Base-by-base conservation (phyloP, 2,797 vertebrate genomes). In the Clarias platycephalus region DNA sequence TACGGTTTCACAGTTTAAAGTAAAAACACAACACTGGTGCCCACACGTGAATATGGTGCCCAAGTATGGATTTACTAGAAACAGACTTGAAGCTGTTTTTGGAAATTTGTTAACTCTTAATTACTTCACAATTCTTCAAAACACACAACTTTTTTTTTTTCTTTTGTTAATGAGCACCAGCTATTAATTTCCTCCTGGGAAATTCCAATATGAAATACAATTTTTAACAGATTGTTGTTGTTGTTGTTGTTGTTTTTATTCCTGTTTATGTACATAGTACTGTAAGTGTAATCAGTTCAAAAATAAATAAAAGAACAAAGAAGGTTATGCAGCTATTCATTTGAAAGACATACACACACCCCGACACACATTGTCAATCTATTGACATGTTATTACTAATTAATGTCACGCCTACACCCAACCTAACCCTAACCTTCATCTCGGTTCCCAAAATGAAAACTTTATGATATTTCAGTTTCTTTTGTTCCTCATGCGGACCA, bases 1-100 rank as follows among this genome's bases (percentile, higher is more conserved):
- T 90, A 86, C 78, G 81, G 58, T 84, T 91, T 89, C 81, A 87
- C 70, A 87, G 34, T 63, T 80, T 22, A 37, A 79, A 70, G 67
- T 71, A 88, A 82, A 53, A 78, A 85, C 80, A 79, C 70, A 86
- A 87, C 88, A 49, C 49, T 80, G 83, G 67, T 70, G 10, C 31
- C n/a, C n/a, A 62, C 74, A 80, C 22, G 83, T 6, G 74, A 80
- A 53, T 53, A 53, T 53, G 12, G 49, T 53, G 62, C 34, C 74
- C n/a, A 55, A 8, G 80, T 37, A 67, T 71, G 18, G 26, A 72
- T 63, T 16, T 83, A 9, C 58, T 28, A 26, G 16, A 78, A 68
- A 55, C 24, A 15, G 49, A 66, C 28, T 57, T 83, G 16, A 71
- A 62, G 76, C 72, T 18, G 80, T 84, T 82, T 44, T 75, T 8